These are phyloP conservation scores for Proterorhinus semilunaris DNA, from an alignment of 2,113 vertebrate species.

Conservation along the genomic window DNA sequence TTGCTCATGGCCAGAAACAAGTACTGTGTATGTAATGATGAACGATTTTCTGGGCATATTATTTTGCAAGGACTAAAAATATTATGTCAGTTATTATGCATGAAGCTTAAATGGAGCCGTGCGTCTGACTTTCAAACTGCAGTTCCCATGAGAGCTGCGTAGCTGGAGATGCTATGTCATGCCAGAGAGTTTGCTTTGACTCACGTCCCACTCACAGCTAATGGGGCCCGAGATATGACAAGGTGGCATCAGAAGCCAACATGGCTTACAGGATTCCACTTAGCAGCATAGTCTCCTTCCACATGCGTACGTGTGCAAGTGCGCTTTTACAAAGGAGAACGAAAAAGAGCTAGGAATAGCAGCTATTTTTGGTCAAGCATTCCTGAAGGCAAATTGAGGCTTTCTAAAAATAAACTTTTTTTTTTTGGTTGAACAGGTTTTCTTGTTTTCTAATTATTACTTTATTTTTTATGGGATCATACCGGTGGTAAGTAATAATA, in stretches of 20 bases:
- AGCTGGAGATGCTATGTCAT: slow-evolving; percentile 53
- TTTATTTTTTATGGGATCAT: too few species aligned
- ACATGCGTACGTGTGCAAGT: too few species aligned
- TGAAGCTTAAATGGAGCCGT: slow-evolving; percentile 52
- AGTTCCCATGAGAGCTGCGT: slow-evolving; percentile 27
- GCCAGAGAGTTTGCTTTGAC: slow-evolving; percentile 54
- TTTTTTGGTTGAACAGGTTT: too few species aligned
- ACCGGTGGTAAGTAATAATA: too few species aligned
- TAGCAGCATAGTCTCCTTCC: slow-evolving; percentile 24
- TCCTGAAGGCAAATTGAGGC: too few species aligned
- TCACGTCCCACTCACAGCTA: slow-evolving; percentile 42
- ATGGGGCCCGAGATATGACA: slow-evolving; percentile 50
- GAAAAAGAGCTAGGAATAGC: neutral
- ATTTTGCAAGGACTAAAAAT: slow-evolving; percentile 12
- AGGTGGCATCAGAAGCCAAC: slow-evolving; percentile 56
- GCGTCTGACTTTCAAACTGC: slow-evolving; percentile 35
- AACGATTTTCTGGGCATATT: neutral
- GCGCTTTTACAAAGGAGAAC: too few species aligned
- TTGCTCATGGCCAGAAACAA: neutral
- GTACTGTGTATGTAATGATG: neutral
- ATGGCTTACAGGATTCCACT: slow-evolving; percentile 57
- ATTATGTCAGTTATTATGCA: slow-evolving; percentile 34
- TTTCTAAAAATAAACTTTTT: too few species aligned
- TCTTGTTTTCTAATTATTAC: too few species aligned
- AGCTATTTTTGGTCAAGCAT: too few species aligned